Conservation (phyloP, 2,888 invertebrate species). For the Amorpha juglandis region DNA sequence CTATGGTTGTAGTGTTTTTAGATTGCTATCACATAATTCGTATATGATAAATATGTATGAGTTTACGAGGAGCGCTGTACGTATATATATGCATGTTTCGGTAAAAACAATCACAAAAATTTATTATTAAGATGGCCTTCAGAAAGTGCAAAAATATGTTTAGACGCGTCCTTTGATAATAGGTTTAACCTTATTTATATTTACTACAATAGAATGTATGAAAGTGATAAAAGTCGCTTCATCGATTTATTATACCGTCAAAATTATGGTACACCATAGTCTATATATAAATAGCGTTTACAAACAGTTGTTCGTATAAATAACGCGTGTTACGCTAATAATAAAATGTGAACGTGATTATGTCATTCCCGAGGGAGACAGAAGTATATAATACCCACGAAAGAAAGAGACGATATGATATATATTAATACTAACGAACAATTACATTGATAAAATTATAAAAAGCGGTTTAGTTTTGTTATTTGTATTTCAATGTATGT, state of each 20-base stretch:
- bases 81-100: too few species aligned
- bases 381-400: too few species aligned
- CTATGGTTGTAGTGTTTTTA: too few species aligned
- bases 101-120: too few species aligned
- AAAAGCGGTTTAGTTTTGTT: not conserved
- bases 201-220: too few species aligned
- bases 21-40: too few species aligned
- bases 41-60: too few species aligned
- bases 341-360: constrained; percentile 16
- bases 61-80: too few species aligned
- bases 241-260: not conserved
- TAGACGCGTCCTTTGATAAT: too few species aligned
- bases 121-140: too few species aligned
- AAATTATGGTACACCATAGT: not conserved
- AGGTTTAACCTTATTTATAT: too few species aligned
- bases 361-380: constrained; percentile 6
- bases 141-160: too few species aligned
- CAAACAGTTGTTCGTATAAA: not conserved
- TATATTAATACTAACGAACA: constrained; percentile 17
- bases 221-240: not conserved
- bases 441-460: constrained; percentile 1
- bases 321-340: constrained; percentile 14
- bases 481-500: not conserved
- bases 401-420: not conserved
- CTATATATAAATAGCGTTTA: not conserved